Evolutionary conservation across 2,797 vertebrate species (phyloP), one percentile per base, ranked within the genome.

Genomic region (Gallinago solitaria): DNA sequence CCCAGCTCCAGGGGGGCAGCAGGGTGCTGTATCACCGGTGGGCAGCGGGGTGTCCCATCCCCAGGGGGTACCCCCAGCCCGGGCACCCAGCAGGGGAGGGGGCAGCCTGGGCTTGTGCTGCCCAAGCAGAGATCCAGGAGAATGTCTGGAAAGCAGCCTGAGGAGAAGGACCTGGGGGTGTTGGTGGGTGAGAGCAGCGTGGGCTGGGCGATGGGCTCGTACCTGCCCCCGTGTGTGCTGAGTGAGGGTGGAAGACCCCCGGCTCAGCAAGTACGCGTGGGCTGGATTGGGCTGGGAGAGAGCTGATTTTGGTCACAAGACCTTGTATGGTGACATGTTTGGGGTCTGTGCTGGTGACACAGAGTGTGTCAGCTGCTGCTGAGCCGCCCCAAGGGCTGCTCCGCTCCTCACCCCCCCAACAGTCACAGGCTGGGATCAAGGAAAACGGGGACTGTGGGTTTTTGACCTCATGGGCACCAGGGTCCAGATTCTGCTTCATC

Each of bases 231-330:
- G 25, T 18, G 25, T 27, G 17, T 17, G 50, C 54, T 4, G 28
- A 33, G 14, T 5, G 32, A 13, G 16, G 35, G 3, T 3, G 9
- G 8, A 41, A 5, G 0, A 2, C 11, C n/a, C 27, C 33, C 41
- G 30, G 70, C 32, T 28, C 48, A 28, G n/a, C 14, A 24, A 28
- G 16, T 20, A 12, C 2, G 6, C 1, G 1, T 10, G 23, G 9
- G 5, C 33, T 14, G 51, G 16, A 12, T 35, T 32, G 6, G 60
- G 37, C 45, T n/a, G 37, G 51, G 23, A 2, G 4, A 15, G 59
- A n/a, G 32, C 3, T n/a, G 1, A 9, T 11, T 28, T 51, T 51
- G 15, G 5, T n/a, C 50, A 25, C 1, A 37, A 69, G 8, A 21
- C 11, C 11, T 21, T 5, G 28, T 33, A 24, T 1, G 24, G n/a